Percentiles rank a stretch among this genome's conserved stretches.
Conservation (phyloP, 2,797 vertebrate genomes). For the Danio tinwini region DNA sequence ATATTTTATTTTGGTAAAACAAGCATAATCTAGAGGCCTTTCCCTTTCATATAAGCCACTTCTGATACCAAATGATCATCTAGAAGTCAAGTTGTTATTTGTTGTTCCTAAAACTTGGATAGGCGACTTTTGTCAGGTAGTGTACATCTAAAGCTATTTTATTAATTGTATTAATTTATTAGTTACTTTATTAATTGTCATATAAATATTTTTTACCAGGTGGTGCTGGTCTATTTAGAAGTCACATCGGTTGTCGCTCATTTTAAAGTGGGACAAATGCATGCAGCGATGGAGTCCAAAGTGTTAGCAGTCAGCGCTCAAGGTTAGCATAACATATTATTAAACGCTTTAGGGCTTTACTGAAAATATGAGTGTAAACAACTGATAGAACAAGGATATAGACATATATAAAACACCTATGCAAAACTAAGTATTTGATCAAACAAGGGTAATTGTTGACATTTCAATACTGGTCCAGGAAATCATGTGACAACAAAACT, state of each 20-base stretch:
- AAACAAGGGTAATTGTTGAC: background rate
- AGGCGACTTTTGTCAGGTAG: too few species aligned
- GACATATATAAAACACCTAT: background rate
- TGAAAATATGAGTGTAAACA: background rate
- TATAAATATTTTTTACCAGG: slow-evolving; percentile 63
- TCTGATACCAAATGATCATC: too few species aligned
- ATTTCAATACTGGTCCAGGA: slow-evolving; percentile 1
- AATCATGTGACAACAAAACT: background rate
- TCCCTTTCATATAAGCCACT: too few species aligned
- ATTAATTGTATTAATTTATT: background rate
- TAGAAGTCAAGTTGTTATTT: too few species aligned
- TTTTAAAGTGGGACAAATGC: slow-evolving; percentile 80
- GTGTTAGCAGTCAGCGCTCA: slow-evolving; percentile 78
- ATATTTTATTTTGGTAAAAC: too few species aligned
- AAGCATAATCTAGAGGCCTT: too few species aligned
- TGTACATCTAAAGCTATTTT: background rate
- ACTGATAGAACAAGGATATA: background rate
- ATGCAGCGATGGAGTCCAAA: slow-evolving; percentile 80
- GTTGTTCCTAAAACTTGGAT: too few species aligned
- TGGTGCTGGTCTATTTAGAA: slow-evolving; percentile 78
- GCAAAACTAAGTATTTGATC: background rate
- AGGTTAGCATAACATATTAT: slow-evolving; percentile 67
- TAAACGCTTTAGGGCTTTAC: background rate
- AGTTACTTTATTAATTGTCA: background rate
- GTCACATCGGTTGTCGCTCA: slow-evolving; percentile 82